phyloP scores from a whole-genome alignment of 1,140 invertebrate genomes.

The Drosophila arizonae region DNA sequence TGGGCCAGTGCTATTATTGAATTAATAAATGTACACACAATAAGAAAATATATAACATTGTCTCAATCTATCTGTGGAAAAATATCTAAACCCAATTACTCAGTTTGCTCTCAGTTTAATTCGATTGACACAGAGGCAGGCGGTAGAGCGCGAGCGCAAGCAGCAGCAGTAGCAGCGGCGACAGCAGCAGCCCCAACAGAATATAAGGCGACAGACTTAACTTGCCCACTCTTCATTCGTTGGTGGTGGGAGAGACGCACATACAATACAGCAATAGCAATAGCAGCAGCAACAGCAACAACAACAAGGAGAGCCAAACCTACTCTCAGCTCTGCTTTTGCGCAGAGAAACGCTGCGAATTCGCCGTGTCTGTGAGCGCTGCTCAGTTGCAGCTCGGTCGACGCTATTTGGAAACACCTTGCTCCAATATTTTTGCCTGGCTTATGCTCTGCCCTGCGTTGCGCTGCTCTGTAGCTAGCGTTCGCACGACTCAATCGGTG shows the following conservation, averaged over 20 bases:
- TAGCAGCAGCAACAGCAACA: conserved; percentile 27
- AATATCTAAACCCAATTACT: conserved; percentile 81
- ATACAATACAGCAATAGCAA: conserved; percentile 27
- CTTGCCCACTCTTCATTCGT: conserved; percentile 41
- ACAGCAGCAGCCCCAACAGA: conserved; percentile 51
- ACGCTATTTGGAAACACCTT: conserved; percentile 76
- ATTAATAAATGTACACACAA: conserved; percentile 52
- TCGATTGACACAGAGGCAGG: conserved; percentile 58
- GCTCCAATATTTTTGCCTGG: conserved; percentile 70
- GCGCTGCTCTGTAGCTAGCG: conserved; percentile 21
- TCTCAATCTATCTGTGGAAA: conserved; percentile 61
- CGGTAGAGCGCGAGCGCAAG: conserved; percentile 43
- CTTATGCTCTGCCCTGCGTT: conserved; percentile 16
- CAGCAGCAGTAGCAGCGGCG: conserved; percentile 24
- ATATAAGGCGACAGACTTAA: conserved; percentile 60
- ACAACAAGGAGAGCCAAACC: conserved; percentile 20
- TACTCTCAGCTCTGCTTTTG: conserved; percentile 62
- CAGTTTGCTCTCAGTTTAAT: conserved; percentile 68
- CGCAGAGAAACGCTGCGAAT: conserved; percentile 63
- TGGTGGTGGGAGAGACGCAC: conserved; percentile 61
- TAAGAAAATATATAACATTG: conserved; percentile 54
- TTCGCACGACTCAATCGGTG: conserved; percentile 29
- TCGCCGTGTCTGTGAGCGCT: conserved; percentile 48
- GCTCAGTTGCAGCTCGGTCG: conserved; percentile 42
- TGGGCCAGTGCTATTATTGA: conserved; percentile 30